phyloP scores from a whole-genome alignment of 2,797 vertebrate genomes.

The Catamblyrhynchus diadema region DNA sequence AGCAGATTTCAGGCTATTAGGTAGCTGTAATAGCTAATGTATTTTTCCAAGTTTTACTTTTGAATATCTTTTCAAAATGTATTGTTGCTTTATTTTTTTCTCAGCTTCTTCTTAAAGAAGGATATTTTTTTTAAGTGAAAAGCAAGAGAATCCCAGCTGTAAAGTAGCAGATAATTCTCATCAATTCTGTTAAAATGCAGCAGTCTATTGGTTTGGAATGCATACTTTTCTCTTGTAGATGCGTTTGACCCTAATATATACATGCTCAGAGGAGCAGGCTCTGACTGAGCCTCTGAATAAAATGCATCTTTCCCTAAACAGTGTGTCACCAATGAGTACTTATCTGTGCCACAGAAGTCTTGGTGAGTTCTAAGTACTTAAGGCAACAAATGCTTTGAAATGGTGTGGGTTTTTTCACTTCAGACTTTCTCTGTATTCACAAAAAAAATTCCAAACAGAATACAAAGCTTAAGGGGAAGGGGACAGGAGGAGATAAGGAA shows the following conservation, averaged over 20 bases:
- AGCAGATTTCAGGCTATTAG: conserved; percentile 16
- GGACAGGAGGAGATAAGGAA: background rate
- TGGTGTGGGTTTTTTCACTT: background rate
- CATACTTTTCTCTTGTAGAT: conserved; percentile 2
- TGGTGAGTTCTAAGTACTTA: conserved; percentile 4
- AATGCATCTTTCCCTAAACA: background rate
- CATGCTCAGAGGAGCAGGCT: background rate
- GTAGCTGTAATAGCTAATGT: background rate
- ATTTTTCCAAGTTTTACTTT: background rate
- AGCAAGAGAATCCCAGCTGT: background rate
- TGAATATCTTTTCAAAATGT: background rate
- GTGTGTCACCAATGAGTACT: background rate
- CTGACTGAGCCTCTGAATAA: background rate
- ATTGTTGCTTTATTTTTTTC: background rate
- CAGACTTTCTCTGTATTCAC: background rate
- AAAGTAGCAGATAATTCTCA: conserved; percentile 30
- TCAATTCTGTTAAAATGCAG: conserved; percentile 8
- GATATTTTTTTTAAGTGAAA: background rate
- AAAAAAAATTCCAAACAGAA: background rate
- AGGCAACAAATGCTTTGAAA: conserved; percentile 21
- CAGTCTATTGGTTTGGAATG: background rate
- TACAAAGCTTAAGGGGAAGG: background rate
- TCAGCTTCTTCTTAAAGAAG: background rate
- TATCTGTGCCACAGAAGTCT: background rate
- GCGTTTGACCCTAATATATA: background rate